Evolutionary conservation across 1,140 invertebrate species (phyloP).

Genomic region (Bombus balteatus): DNA sequence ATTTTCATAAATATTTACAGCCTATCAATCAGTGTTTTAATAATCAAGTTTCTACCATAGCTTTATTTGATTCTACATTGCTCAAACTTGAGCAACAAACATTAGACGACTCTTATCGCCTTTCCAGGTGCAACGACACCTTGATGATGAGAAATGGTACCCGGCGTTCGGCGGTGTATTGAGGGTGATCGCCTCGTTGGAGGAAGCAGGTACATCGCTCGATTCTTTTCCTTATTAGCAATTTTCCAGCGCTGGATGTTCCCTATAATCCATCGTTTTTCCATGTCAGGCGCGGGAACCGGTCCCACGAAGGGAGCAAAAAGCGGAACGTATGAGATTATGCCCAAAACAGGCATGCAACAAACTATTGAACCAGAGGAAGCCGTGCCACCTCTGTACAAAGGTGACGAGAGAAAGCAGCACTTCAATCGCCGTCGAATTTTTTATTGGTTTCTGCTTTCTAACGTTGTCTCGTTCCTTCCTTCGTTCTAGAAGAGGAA

Average conservation of each 20-base stretch:
- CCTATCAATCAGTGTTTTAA: neutral
- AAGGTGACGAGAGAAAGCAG: slow-evolving; percentile 52
- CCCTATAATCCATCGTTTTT: slow-evolving; percentile 16
- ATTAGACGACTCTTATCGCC: neutral
- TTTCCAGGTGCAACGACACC: slow-evolving; percentile 82
- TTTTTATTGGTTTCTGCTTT: neutral
- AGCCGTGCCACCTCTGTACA: slow-evolving; percentile 51
- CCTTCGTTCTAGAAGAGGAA: slow-evolving; percentile 20
- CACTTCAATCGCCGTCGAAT: neutral
- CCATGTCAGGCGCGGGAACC: slow-evolving; percentile 29
- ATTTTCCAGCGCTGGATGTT: slow-evolving; percentile 1
- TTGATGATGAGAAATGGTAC: slow-evolving; percentile 85
- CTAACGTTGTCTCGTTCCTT: neutral
- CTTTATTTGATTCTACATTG: neutral
- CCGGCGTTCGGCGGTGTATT: slow-evolving; percentile 85
- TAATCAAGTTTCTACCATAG: neutral
- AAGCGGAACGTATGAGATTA: slow-evolving; percentile 59
- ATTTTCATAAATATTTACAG: no score
- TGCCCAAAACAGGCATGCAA: slow-evolving; percentile 57
- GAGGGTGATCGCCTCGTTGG: slow-evolving; percentile 83
- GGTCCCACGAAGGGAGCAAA: slow-evolving; percentile 35
- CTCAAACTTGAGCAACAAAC: neutral
- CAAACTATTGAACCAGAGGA: slow-evolving; percentile 21
- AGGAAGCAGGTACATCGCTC: slow-evolving; percentile 75
- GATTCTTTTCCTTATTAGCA: neutral